Conservation (phyloP, 2,888 invertebrate species). For the Bruchidius siliquastri region DNA sequence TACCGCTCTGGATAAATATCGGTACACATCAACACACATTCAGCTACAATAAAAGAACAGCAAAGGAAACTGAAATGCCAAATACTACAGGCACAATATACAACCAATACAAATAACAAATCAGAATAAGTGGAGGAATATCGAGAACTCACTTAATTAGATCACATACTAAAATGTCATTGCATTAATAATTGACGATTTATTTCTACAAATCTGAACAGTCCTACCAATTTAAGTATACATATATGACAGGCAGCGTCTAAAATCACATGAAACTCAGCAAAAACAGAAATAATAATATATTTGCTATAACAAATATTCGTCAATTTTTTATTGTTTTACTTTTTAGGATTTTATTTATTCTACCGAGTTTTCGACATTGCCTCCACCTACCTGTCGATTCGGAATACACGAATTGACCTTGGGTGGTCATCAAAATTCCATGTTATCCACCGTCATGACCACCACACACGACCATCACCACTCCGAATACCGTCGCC, state of each 20-base stretch:
- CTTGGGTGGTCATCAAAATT: not conserved
- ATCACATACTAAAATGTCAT: too few species aligned
- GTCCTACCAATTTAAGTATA: too few species aligned
- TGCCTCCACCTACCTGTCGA: not conserved
- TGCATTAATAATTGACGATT: too few species aligned
- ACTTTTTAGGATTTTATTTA: too few species aligned
- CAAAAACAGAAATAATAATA: too few species aligned
- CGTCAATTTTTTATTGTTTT: too few species aligned
- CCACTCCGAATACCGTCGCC: not conserved
- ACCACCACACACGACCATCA: not conserved
- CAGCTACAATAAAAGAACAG: not conserved
- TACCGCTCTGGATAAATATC: not conserved
- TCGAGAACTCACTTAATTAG: not conserved
- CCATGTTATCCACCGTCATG: not conserved
- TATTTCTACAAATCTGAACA: too few species aligned
- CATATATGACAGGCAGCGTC: too few species aligned
- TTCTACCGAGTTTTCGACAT: not conserved
- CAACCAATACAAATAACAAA: not conserved
- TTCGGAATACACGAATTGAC: not conserved
- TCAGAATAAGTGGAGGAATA: not conserved
- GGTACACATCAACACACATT: not conserved
- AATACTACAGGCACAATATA: not conserved
- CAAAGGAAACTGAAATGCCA: not conserved
- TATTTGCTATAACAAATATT: too few species aligned
- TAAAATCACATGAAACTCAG: too few species aligned